Evolutionary conservation across 2,113 vertebrate genomes (phyloP).

Genomic region (Aviceda subcristata): DNA sequence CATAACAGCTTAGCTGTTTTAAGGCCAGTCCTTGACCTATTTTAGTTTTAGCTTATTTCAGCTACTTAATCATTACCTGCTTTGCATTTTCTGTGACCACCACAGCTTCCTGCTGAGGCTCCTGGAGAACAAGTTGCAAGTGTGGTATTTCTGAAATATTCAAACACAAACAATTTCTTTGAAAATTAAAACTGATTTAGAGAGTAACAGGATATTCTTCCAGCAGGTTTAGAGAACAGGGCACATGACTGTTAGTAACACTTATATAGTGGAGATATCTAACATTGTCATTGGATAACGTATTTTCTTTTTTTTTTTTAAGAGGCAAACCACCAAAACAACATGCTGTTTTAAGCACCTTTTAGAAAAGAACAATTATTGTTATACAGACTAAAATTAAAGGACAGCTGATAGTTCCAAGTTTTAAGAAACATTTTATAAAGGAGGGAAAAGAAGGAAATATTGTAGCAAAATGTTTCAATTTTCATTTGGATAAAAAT

Average conservation of each 20-base stretch:
- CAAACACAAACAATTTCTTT: background rate
- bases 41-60: background rate
- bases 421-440: background rate
- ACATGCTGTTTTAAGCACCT: background rate
- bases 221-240: background rate
- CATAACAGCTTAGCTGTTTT: constrained; percentile 1
- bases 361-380: background rate
- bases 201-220: background rate
- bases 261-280: accelerated
- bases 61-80: constrained; percentile 37
- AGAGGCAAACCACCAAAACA: background rate
- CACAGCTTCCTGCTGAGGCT: constrained; percentile 3
- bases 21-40: constrained; percentile 37
- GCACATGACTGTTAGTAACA: background rate
- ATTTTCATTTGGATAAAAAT: background rate
- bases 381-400: background rate
- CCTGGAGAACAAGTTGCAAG: background rate
- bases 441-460: background rate
- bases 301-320: background rate
- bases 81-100: background rate
- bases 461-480: background rate
- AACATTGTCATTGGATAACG: background rate
- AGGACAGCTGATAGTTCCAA: background rate
- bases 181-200: background rate
- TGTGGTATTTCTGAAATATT: constrained; percentile 62